These are phyloP conservation scores for Poecilia wingei DNA, from an alignment of 2,797 vertebrate species.

Conservation along the genomic window DNA sequence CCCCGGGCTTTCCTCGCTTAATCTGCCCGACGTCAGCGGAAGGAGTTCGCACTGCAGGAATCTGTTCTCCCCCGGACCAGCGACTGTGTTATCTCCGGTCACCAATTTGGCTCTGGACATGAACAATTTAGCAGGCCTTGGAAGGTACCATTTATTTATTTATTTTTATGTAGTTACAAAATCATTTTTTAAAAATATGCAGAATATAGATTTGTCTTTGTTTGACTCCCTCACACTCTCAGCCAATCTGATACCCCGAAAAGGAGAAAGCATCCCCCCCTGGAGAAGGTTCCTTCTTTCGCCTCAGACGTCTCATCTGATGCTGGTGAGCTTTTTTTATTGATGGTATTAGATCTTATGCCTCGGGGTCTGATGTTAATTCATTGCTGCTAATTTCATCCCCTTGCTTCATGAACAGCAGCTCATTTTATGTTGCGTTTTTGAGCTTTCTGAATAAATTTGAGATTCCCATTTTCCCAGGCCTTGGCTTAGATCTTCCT, in stretches of 20 bases:
- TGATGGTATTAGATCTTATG: background rate
- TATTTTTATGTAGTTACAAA: background rate
- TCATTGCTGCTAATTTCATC: constrained; percentile 1
- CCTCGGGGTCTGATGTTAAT: background rate
- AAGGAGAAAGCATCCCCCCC: constrained; percentile 67
- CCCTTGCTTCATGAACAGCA: background rate
- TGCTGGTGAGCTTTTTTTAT: constrained; percentile 81
- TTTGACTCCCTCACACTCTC: background rate
- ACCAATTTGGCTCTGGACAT: constrained; percentile 87
- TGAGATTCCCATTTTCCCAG: constrained; percentile 63
- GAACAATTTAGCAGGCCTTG: constrained; percentile 85
- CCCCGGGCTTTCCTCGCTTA: constrained; percentile 63
- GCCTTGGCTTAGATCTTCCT: constrained; percentile 84
- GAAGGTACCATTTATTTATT: constrained; percentile 74
- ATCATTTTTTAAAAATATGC: background rate
- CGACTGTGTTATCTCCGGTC: constrained; percentile 85
- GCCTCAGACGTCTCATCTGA: constrained; percentile 89
- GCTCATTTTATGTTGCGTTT: background rate
- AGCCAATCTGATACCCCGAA: constrained; percentile 87
- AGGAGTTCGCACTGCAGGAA: constrained; percentile 74
- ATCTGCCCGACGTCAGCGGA: constrained; percentile 55
- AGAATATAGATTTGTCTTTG: background rate
- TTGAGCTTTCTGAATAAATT: background rate
- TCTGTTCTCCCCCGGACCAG: constrained; percentile 77
- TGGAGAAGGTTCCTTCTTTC: constrained; percentile 83